Percentiles rank a stretch among this genome's conserved stretches.
phyloP scores from a whole-genome alignment of 2,113 vertebrate genomes.

The Rhipidura dahli region DNA sequence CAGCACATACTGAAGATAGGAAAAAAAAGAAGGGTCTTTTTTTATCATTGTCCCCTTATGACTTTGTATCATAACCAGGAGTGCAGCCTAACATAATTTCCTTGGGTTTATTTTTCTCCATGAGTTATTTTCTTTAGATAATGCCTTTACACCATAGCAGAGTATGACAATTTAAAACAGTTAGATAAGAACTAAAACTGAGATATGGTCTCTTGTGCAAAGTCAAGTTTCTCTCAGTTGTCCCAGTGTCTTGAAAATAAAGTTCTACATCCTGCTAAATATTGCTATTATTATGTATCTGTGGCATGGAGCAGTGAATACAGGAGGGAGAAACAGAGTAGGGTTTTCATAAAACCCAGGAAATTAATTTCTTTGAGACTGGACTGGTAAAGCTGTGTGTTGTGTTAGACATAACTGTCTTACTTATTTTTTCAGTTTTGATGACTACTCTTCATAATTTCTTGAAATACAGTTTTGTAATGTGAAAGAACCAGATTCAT shows the following conservation, averaged over 20 bases:
- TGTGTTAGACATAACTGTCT: neutral
- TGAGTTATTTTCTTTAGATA: neutral
- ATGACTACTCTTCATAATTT: neutral
- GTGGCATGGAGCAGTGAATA: neutral
- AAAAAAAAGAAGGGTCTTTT: neutral
- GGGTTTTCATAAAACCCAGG: neutral
- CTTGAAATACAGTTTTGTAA: neutral
- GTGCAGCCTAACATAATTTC: neutral
- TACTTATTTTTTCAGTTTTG: neutral
- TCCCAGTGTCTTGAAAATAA: neutral
- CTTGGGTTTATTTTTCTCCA: neutral
- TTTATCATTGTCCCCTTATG: neutral
- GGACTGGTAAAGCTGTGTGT: neutral
- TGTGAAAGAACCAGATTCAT: neutral
- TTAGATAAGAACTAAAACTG: neutral
- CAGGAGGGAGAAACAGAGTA: neutral
- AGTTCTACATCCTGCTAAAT: neutral
- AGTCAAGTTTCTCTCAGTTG: neutral
- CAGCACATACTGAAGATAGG: neutral
- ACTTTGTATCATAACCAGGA: neutral
- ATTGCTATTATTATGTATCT: neutral
- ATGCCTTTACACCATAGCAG: neutral
- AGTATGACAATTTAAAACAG: neutral
- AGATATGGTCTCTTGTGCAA: neutral
- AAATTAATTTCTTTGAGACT: neutral